Evolutionary conservation across 2,113 vertebrate species (phyloP), one percentile per base, ranked within the genome.

Genomic region (Aleadryas rufinucha): DNA sequence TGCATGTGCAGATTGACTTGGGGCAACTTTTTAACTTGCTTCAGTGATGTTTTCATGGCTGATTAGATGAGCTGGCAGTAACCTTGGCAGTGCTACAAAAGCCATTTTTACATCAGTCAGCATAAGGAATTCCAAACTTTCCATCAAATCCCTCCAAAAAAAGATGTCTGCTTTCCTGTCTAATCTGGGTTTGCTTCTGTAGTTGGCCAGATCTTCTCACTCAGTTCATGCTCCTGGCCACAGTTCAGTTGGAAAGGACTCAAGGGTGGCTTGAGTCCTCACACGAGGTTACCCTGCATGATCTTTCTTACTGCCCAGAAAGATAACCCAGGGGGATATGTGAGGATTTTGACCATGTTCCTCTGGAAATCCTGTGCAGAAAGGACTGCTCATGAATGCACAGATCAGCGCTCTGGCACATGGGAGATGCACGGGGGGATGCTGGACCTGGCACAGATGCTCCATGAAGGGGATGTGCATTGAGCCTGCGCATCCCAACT

Each of bases 91-190:
- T 37, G 53, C 42, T 81, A 79, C 76, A 90, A 56, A 96, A 92
- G 77, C 57, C 83, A 59, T 87, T 94, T 94, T 96, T 89, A 66
- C 69, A 89, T 93, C 82, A 75, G 27, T 89, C 84, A 85, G 61
- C 76, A 61, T 65, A 82, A 86, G 70, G 76, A 92, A 71, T 83
- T 85, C 85, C 56, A 93, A 60, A 39, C 56, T 92, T 94, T 35
- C 79, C 39, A 57, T 89, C 68, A 79, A 37, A 70, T 52, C 39
- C 16, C 63, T 83, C 35, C 49, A 56, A 69, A 89, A 89, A 88
- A 64, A 76, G 45, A 47, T 53, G n/a, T 53, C 42, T 83, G 28
- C 41, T 71, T 75, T 52, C 60, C 45, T 26, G 72, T 84, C 19
- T 57, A 80, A 0, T 49, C 33, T 50, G 66, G 22, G 13, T 80